A percentile compares a stretch with the other conserved stretches of the same genome.
phyloP scores from a whole-genome alignment of 2,797 vertebrate species.

The Mormyrops boulengeri region DNA sequence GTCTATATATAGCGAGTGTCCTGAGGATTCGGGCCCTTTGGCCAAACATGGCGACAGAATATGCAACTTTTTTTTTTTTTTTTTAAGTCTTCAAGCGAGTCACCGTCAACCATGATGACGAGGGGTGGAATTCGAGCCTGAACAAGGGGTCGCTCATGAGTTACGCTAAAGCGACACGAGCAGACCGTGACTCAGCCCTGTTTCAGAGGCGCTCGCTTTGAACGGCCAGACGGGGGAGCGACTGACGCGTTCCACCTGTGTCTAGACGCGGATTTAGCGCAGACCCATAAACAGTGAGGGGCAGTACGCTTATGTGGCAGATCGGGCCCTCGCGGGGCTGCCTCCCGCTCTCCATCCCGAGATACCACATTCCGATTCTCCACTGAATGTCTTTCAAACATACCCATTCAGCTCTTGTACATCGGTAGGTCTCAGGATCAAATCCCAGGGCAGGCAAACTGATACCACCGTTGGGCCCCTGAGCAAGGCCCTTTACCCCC shows the following conservation, averaged over 20 bases:
- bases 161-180: not conserved
- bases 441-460: not conserved
- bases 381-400: not conserved
- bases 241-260: not conserved
- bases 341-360: not conserved
- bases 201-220: not conserved
- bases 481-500: not conserved
- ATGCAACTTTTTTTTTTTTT: not conserved
- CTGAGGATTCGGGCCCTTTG: not conserved
- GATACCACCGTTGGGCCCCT: not conserved
- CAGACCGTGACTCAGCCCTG: not conserved
- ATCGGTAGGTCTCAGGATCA: not conserved
- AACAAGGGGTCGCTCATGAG: not conserved
- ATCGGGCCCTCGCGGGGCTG: too few relatives aligned
- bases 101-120: not conserved
- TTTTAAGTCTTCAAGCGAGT: not conserved
- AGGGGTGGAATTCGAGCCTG: not conserved
- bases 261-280: constrained; percentile 2
- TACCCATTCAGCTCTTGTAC: not conserved
- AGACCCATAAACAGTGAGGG: not conserved
- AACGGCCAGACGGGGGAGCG: not conserved
- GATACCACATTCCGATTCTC: not conserved
- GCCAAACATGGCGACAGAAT: too few relatives aligned
- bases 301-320: too few relatives aligned
- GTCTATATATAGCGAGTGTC: not conserved